phyloP scores from a whole-genome alignment of 1,140 invertebrate species.

The Oryctes rhinoceros region DNA sequence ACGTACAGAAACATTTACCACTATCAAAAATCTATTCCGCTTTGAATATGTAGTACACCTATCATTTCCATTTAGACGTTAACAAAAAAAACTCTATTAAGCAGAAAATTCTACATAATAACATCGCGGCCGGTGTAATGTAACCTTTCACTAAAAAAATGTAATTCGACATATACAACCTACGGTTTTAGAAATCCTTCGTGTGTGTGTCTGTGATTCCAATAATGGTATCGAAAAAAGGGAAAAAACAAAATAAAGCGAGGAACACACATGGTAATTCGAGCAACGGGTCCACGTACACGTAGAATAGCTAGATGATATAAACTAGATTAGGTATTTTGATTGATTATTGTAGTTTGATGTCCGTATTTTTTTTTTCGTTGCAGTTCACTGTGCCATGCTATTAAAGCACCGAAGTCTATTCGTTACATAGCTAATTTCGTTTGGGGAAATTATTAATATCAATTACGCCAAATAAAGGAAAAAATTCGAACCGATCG shows the following conservation, averaged over 20 bases:
- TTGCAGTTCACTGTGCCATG: not conserved
- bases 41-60: slow-evolving; percentile 1
- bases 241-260: not conserved
- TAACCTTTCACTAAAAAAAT: slow-evolving; percentile 20
- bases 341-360: slow-evolving; percentile 30
- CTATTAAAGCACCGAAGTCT: not conserved
- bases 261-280: slow-evolving; percentile 18
- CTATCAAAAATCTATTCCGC: not conserved
- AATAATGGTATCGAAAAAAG: slow-evolving; percentile 9
- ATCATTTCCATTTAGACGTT: slow-evolving; percentile 15
- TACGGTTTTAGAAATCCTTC: slow-evolving; percentile 1
- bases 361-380: not conserved
- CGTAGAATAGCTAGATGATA: slow-evolving; percentile 12
- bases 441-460: not conserved
- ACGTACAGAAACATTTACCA: not conserved
- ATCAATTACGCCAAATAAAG: slow-evolving; percentile 32
- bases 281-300: not conserved
- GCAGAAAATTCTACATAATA: slow-evolving; percentile 7
- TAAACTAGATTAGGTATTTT: slow-evolving; percentile 33
- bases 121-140: not conserved
- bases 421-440: not conserved
- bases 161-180: not conserved
- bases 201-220: not conserved
- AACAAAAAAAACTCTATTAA: slow-evolving; percentile 3
- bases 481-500: not conserved